Evolutionary conservation across 2,797 vertebrate species (phyloP), one percentile per base, ranked within the genome.

Genomic region (Meda fulgida): DNA sequence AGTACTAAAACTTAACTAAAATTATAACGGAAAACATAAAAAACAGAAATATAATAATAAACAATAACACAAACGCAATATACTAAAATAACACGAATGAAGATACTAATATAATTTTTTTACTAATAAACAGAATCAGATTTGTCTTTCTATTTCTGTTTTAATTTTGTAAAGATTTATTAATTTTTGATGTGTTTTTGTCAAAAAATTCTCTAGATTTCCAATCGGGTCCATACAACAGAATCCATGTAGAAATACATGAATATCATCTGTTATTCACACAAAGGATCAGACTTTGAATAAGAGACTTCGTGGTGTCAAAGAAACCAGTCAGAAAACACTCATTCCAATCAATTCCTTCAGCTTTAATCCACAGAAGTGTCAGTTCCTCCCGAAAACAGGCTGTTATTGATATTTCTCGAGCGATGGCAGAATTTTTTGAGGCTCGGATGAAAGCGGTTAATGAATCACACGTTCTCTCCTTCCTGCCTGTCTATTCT

Each of bases 381-480:
- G 67, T n/a, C 11, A 73, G 83, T 73, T 38, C 81, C 65, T 87
- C 60, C 72, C 72, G 53, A 72, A 72, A 78, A 65, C 60, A n/a
- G 51, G 69, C 51, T 81, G 78, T 70, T 78, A 84, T 78, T 81
- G 84, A 73, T 84, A 84, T 75, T 69, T 69, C 67, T 84, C 43
- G n/a, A 73, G 73, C 78, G 81, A 83, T 55, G n/a, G 43, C 26
- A n/a, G 48, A 65, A 38, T 19, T 31, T 73, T 21, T 67, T 48
- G 36, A 53, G 75, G 16, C 58, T 70, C 34, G 70, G 80, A 83
- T 63, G 58, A 65, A 53, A 65, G 55, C 31, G 21, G 18, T n/a
- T 63, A 83, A 78, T 72, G 85, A 86, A 14, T 86, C 75, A 83
- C 19, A 26, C 3, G 5, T 21, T 36, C 70, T 34, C 7, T 36